Base-by-base conservation (phyloP, 2,888 invertebrate genomes). In the Cyaniris semiargus region DNA sequence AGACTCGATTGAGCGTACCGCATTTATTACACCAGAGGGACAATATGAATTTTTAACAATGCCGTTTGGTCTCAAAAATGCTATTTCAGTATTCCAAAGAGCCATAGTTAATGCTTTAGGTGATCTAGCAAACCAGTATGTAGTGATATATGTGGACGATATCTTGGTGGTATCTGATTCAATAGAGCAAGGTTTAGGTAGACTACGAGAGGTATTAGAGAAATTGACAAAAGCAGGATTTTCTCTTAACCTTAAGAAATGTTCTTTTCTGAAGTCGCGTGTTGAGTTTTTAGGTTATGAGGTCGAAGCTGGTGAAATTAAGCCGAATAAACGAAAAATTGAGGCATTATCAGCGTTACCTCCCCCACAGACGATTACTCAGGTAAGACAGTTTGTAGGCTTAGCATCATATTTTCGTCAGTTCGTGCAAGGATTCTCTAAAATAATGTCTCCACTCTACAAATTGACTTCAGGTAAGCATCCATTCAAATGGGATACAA, bases 311-410 rank as follows among this genome's bases (percentile, higher is more conserved):
- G 82, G 83, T 10, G 27, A 82, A 44, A 75, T 83, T 1, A 48
- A 77, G 8, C 85, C 83, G 0, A 84, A 83, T 10, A 76, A 58
- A 0, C 7, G 81, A 1, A 83, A 84, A 76, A 76, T 84, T 5
- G 72, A 79, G 6, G 81, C 83, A 27, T 10, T 71, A 10, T 38
- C 71, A 18, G 10, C 71, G 15, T 31, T 71, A 18, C 71, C 34
- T 10, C 38, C 38, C 15, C 71, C 38, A 34, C 18, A 71, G 27
- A 1, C n/a, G 3, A 53, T 27, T 15, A 38, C 71, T 3, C 38
- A 71, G 31, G 34, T 71, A 13, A 71, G 71, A 38, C 71, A 38
- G 38, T 71, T 71, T 34, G 10, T 38, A 0, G 83, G 83, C 0
- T 53, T 84, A 0, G 81, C 83, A 3, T 77, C 76, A n/a, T 75